Evolutionary conservation across 2,113 vertebrate species (phyloP).

Genomic region (Carettochelys insculpta): DNA sequence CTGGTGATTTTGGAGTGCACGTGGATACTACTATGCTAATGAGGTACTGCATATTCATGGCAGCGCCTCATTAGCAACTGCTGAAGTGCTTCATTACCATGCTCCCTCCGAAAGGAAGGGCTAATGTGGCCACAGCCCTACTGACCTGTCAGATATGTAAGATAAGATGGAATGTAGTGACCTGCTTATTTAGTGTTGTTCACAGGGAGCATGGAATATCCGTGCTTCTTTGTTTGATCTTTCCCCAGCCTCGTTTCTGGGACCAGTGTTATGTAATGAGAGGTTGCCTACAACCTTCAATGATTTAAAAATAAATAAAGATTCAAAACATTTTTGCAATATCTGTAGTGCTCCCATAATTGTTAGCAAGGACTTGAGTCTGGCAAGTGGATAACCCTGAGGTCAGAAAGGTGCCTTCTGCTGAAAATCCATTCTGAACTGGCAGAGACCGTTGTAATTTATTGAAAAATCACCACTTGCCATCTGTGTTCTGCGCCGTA

Average conservation of each 20-base stretch:
- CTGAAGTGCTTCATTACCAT: too few relatives aligned
- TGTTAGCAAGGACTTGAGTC: not conserved
- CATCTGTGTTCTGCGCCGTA: not conserved
- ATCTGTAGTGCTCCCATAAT: not conserved
- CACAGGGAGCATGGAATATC: not conserved
- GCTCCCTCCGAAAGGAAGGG: too few relatives aligned
- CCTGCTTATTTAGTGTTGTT: not conserved
- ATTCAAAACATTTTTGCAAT: not conserved
- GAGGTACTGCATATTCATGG: too few relatives aligned
- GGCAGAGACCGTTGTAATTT: not conserved
- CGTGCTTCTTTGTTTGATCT: not conserved
- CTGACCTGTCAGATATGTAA: not conserved
- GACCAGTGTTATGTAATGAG: not conserved
- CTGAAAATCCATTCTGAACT: not conserved
- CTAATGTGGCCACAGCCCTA: too few relatives aligned
- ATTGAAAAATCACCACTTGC: not conserved
- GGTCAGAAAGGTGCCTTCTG: not conserved
- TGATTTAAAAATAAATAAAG: not conserved
- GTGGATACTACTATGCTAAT: too few relatives aligned
- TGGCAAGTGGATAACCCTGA: not conserved
- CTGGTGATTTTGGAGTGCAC: too few relatives aligned
- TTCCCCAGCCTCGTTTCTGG: not conserved
- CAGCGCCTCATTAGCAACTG: too few relatives aligned
- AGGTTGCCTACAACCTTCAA: not conserved
- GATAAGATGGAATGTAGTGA: not conserved